phyloP scores from a whole-genome alignment of 2,888 invertebrate species.

The Macroteleia sp. region DNA sequence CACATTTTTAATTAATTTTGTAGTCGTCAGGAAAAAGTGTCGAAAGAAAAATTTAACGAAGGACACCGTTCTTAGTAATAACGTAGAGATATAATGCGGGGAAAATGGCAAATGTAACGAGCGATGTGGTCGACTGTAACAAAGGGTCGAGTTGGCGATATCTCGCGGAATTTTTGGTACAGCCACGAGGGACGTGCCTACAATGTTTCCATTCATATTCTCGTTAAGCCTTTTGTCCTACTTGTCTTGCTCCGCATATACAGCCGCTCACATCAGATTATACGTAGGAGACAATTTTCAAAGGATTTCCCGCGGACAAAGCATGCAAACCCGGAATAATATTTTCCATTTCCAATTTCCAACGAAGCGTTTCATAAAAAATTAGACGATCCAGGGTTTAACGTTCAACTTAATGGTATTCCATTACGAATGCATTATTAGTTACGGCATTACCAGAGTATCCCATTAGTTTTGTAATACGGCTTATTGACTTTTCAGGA shows the following conservation, averaged over 20 bases:
- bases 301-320: slow-evolving; percentile 37
- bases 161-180: slow-evolving; percentile 42
- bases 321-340: slow-evolving; percentile 9
- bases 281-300: slow-evolving; percentile 17
- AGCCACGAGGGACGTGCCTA: slow-evolving; percentile 42
- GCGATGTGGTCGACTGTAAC: slow-evolving; percentile 17
- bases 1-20: too few relatives aligned
- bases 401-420: too few relatives aligned
- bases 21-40: too few relatives aligned
- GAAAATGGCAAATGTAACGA: slow-evolving; percentile 31
- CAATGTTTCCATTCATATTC: slow-evolving; percentile 55
- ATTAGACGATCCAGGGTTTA: slow-evolving; percentile 13
- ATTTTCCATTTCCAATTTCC: slow-evolving; percentile 30
- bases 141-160: slow-evolving; percentile 31
- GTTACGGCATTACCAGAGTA: neutral
- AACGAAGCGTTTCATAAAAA: neutral
- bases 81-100: neutral
- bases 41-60: slow-evolving; percentile 7
- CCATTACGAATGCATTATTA: neutral
- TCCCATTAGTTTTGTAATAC: neutral
- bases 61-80: slow-evolving; percentile 5
- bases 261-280: neutral
- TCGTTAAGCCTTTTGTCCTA: slow-evolving; percentile 47
- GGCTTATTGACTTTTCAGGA: slow-evolving; percentile 1
- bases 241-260: slow-evolving; percentile 14